These are phyloP conservation scores for Amblyraja radiata DNA, from an alignment of 2,797 vertebrate genomes.

Conservation along the genomic window DNA sequence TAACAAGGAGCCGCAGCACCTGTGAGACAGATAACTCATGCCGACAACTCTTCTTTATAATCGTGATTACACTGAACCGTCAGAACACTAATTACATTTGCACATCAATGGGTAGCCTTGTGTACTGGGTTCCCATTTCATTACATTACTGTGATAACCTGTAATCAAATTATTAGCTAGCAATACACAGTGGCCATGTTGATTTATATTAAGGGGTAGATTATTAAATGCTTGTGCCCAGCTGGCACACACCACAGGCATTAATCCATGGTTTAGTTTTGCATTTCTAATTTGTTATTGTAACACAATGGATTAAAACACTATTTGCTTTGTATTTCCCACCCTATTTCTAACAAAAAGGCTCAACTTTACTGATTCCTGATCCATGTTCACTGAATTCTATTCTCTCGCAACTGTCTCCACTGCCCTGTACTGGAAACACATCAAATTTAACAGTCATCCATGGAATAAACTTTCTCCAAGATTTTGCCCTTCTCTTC, in stretches of 20 bases:
- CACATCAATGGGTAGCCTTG: slow-evolving; percentile 27
- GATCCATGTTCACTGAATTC: neutral
- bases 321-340: neutral
- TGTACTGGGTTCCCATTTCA: slow-evolving; percentile 12
- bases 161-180: slow-evolving; percentile 33
- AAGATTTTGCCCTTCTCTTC: neutral
- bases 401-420: neutral
- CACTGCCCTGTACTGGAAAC: neutral
- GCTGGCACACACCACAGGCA: slow-evolving; percentile 10
- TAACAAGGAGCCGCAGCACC: neutral
- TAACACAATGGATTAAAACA: neutral
- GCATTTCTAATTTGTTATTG: neutral
- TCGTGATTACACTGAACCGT: neutral
- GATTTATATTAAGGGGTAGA: neutral
- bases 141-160: slow-evolving; percentile 11
- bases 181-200: neutral
- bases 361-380: neutral
- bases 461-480: neutral
- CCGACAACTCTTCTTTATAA: neutral
- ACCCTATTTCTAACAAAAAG: neutral
- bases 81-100: slow-evolving; percentile 16
- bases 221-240: neutral
- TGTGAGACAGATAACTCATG: neutral
- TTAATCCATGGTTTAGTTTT: neutral
- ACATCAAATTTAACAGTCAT: neutral